Percentiles rank a stretch among this genome's conserved stretches.
These are phyloP conservation scores for Semicossyphus pulcher DNA, from an alignment of 2,113 vertebrate species.

Conservation along the genomic window DNA sequence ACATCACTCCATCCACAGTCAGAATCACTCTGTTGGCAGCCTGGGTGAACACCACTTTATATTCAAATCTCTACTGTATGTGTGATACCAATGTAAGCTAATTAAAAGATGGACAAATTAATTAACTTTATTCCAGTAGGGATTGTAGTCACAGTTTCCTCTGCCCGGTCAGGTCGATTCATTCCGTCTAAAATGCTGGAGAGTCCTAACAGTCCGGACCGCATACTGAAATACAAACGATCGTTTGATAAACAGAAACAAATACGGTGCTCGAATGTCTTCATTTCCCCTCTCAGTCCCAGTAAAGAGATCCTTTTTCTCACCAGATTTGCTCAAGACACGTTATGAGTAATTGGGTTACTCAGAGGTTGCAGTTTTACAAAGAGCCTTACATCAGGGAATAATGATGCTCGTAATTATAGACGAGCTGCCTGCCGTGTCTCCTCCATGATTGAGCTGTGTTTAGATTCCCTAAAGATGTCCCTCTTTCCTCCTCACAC, in stretches of 20 bases:
- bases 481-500: constrained; percentile 22
- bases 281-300: too few species aligned
- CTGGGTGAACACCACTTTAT: background rate
- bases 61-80: background rate
- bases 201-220: background rate
- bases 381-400: constrained; percentile 41
- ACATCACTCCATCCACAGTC: background rate
- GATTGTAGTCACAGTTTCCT: background rate
- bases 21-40: background rate
- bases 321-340: constrained; percentile 14
- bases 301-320: too few species aligned
- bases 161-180: background rate
- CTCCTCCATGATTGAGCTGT: constrained; percentile 57
- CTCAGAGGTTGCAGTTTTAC: constrained; percentile 40
- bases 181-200: background rate
- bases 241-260: background rate
- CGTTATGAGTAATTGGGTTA: constrained; percentile 39
- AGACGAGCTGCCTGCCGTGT: constrained; percentile 26
- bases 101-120: background rate
- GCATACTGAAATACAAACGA: background rate
- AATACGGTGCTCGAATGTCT: too few species aligned
- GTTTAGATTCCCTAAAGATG: constrained; percentile 46
- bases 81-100: background rate
- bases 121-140: background rate
- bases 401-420: constrained; percentile 64